Evolutionary conservation across 2,888 invertebrate genomes (phyloP), one percentile per base, ranked within the genome.

Genomic region (Spodoptera picta): DNA sequence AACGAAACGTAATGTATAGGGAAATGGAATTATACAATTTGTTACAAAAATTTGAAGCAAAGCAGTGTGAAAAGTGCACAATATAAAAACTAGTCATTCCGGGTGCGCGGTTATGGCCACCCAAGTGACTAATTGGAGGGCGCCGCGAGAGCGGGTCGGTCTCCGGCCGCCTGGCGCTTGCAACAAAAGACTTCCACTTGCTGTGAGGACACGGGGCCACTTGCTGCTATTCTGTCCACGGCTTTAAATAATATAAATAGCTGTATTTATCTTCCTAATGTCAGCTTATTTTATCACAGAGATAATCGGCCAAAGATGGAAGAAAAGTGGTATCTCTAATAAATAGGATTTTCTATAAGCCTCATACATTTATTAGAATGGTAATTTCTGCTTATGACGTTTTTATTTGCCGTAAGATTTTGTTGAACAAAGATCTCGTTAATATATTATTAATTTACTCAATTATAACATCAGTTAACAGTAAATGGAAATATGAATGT

Each of bases 91-190:
- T 73, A 79, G 58, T 59, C 59, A 53, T 74, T 60, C 69, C 57
- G 64, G 57, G 70, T 62, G 66, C 71, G 79, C 75, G 60, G 61
- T 63, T 70, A 74, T 73, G 81, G 65, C 67, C 79, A 86, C 71
- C 83, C 83, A 85, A 84, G 87, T 85, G 86, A 82, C 80, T 87
- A 89, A 88, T 88, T 87, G 83, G 83, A 83, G 81, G 75, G 80
- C 77, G 72, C 66, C 64, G 53, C 55, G 78, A 59, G 77, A 75
- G 70, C 69, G 49, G 42, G 47, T 44, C 31, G 46, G n/a, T 5
- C 27, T 27, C 52, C 60, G 60, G 43, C 42, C 64, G n/a, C 23
- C 19, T 51, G 65, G 65, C 77, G 73, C 70, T 73, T 54, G 68
- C 60, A 49, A 71, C 75, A 74, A 67, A 73, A 72, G 68, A 48